A percentile compares a stretch with the other conserved stretches of the same genome.
These are phyloP conservation scores for Pseudorhombus dupliciocellatus DNA, from an alignment of 2,113 vertebrate species.

Conservation along the genomic window DNA sequence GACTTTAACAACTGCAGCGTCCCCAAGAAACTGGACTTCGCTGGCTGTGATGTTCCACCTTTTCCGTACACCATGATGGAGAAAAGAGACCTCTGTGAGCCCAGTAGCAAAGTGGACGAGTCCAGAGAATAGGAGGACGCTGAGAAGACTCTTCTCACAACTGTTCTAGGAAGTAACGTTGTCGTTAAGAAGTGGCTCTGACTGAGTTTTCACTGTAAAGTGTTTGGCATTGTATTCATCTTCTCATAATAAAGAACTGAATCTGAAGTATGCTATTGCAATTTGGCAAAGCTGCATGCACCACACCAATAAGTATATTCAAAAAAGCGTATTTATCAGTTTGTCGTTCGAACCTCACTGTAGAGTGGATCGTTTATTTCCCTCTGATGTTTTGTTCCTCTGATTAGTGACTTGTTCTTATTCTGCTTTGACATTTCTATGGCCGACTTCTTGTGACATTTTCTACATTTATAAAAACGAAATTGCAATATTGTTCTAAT, in stretches of 20 bases:
- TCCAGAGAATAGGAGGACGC: constrained; percentile 81
- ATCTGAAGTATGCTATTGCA: constrained; percentile 56
- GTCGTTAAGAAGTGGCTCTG: constrained; percentile 37
- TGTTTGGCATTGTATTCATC: constrained; percentile 56
- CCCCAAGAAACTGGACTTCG: constrained; percentile 90
- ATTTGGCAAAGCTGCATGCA: constrained; percentile 74
- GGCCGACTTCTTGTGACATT: constrained; percentile 35
- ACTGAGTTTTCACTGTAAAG: constrained; percentile 48
- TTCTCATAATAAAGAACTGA: constrained; percentile 58
- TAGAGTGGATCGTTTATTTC: constrained; percentile 11
- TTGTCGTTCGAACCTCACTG: constrained; percentile 48
- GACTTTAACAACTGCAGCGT: constrained; percentile 89
- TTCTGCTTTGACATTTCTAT: constrained; percentile 37
- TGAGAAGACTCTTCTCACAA: constrained; percentile 12
- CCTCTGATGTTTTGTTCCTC: constrained; percentile 9
- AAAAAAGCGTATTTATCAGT: constrained; percentile 50
- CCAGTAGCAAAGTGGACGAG: constrained; percentile 86
- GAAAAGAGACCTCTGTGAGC: constrained; percentile 89
- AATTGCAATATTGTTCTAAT: constrained; percentile 39
- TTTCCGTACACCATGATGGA: constrained; percentile 92
- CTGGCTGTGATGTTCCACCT: constrained; percentile 85
- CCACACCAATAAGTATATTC: constrained; percentile 42
- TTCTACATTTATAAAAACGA: constrained; percentile 44
- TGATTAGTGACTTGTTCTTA: constrained; percentile 29
- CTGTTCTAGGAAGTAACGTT: constrained; percentile 39